These are phyloP conservation scores for Anoplopoma fimbria DNA, from an alignment of 2,113 vertebrate genomes.

Conservation along the genomic window DNA sequence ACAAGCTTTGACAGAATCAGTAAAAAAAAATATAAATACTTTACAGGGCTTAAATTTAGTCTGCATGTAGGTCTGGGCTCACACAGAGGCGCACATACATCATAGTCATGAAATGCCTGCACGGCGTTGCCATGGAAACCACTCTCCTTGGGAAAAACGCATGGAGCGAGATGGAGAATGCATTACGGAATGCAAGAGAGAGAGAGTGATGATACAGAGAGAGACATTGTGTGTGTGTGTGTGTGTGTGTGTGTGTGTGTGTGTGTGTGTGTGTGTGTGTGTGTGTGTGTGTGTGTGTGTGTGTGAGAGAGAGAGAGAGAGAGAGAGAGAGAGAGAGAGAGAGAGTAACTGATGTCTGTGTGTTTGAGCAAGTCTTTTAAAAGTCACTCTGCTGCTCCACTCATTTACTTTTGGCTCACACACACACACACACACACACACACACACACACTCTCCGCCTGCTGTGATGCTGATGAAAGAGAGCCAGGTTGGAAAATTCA, in stretches of 20 bases:
- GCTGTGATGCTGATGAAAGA: conserved; percentile 37
- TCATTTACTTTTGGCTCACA: conserved; percentile 41
- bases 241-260: neutral
- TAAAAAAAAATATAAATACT: neutral
- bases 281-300: neutral
- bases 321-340: neutral
- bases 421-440: neutral
- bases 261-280: conserved; percentile 10
- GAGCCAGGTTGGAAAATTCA: conserved; percentile 10
- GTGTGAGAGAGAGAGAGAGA: neutral
- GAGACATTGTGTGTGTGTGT: neutral
- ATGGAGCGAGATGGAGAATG: neutral
- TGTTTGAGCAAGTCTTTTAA: neutral
- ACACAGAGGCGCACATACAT: conserved; percentile 4
- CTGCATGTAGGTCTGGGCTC: conserved; percentile 2
- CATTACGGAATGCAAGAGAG: neutral
- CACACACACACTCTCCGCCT: neutral
- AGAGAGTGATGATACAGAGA: conserved; percentile 4
- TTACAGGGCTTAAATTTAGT: conserved; percentile 15
- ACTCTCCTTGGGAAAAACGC: conserved; percentile 15
- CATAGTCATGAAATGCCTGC: conserved; percentile 46
- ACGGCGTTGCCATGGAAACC: conserved; percentile 67
- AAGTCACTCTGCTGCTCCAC: neutral
- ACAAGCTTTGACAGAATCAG: neutral
- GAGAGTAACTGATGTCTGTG: neutral